Evolutionary conservation across 2,113 vertebrate genomes (phyloP), one percentile per base, ranked within the genome.

Genomic region (Misgurnus anguillicaudatus): DNA sequence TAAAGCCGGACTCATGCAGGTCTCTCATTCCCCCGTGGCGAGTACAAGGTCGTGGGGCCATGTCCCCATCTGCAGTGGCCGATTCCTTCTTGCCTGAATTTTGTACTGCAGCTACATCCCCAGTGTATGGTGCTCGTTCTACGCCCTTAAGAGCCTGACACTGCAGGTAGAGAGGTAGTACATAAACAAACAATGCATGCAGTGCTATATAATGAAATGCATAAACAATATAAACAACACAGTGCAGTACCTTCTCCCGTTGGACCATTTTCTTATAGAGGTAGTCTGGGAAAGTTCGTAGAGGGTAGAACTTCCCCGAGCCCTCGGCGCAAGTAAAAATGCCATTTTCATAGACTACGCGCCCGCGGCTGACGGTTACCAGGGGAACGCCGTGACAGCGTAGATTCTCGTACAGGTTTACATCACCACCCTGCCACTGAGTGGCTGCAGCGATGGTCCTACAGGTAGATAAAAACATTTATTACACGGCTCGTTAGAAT

Each of bases 231-330:
- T 51, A 51, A 51, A 4, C 13, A 51, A 51, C 48, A 51, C 41
- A 13, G 53, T 57, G 8, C 53, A 19, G 14, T 87, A 99, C 97
- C 97, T 97, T 99, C 89, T 98, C 96, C 79, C 96, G 92, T 91
- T 99, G 97, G 67, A 99, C 96, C 92, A 99, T 95, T 87, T 99
- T 99, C 94, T 99, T 99, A 92, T 98, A 99, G 80, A 98, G 95
- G 51, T 92, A 92, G 85, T 99, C 97, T 0, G 97, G 96, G 88
- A 98, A 99, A 83, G 96, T 95, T 80, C 97, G 92, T 84, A 99
- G 92, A 0, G 95, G 97, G 87, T 94, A 98, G 89, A 97, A 98
- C 82, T 95, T 95, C 72, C 97, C 97, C 0, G 97, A 97, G 65
- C 97, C 97, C 88, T 98, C 95, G 0, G 97, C 95, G 0, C 97